Evolutionary conservation across 2,113 vertebrate species (phyloP).

Genomic region (Anhinga anhinga): DNA sequence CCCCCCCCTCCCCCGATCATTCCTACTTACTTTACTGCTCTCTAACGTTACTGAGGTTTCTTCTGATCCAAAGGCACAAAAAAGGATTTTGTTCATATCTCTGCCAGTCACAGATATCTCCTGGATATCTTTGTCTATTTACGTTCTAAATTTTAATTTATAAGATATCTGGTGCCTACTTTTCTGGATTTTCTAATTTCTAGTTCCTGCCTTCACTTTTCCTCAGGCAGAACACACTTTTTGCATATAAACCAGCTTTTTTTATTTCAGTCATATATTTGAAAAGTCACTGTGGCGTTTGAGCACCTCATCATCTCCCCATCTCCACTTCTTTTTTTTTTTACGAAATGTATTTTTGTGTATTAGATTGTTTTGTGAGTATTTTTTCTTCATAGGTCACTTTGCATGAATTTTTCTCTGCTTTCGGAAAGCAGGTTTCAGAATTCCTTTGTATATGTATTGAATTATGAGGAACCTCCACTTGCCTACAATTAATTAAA

Average conservation of each 20-base stretch:
- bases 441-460: neutral
- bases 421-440: neutral
- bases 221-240: neutral
- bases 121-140: neutral
- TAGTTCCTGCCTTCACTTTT: neutral
- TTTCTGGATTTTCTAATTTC: neutral
- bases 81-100: neutral
- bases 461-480: neutral
- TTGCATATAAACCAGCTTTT: neutral
- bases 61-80: neutral
- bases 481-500: neutral
- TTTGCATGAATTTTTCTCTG: neutral
- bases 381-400: neutral
- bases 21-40: neutral
- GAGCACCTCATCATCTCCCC: neutral
- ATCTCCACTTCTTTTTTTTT: neutral
- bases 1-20: too few relatives aligned
- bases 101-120: neutral
- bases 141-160: neutral
- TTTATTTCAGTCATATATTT: neutral
- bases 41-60: neutral
- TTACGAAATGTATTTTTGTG: neutral
- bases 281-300: neutral
- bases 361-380: neutral
- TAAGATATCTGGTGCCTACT: neutral